Evolutionary conservation across 2,888 invertebrate genomes (phyloP), one percentile per base, ranked within the genome.

Genomic region (Dorcus hopei): DNA sequence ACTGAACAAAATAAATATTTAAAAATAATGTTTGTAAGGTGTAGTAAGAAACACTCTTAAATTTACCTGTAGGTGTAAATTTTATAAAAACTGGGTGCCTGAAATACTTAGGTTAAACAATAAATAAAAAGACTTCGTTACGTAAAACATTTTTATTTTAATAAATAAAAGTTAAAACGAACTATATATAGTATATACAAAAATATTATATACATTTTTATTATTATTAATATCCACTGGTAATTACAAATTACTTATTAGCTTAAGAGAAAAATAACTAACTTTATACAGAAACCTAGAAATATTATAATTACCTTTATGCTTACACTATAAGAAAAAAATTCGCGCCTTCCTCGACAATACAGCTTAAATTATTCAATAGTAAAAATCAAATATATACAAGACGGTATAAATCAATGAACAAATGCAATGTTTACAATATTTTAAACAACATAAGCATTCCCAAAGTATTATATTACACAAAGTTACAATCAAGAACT

Each of bases 121-220:
- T 7, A 33, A 70, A 38, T 67, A 66, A 50, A 71, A 68, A 54
- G 71, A 65, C 3, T 55, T 38, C 14, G 14, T n/a, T 47, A 4
- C 54, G 42, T 49, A 45, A 45, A 45, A 45, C 45, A 45, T 19
- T 33, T 39, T 55, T 33, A 51, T 52, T 48, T 51, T 50, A 57
- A 57, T 57, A 57, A 57, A 57, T 57, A 57, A 57, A 57, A 57
- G 52, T 45, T 57, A 57, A 57, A 57, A 57, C 50, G 45, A 58
- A 58, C 58, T 49, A 50, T 58, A 51, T 39, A 49, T 16, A 33
- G 38, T 51, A 58, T 58, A 58, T 58, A 58, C 58, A 58, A 54
- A 39, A 54, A 58, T 54, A 54, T 50, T 53, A 58, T 58, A 39
- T 58, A 58, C 58, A 58, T 23, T 50, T 58, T 58, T 52, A 51